These are phyloP conservation scores for Crocodylus rhombifer DNA, from an alignment of 2,797 vertebrate species.

Conservation along the genomic window DNA sequence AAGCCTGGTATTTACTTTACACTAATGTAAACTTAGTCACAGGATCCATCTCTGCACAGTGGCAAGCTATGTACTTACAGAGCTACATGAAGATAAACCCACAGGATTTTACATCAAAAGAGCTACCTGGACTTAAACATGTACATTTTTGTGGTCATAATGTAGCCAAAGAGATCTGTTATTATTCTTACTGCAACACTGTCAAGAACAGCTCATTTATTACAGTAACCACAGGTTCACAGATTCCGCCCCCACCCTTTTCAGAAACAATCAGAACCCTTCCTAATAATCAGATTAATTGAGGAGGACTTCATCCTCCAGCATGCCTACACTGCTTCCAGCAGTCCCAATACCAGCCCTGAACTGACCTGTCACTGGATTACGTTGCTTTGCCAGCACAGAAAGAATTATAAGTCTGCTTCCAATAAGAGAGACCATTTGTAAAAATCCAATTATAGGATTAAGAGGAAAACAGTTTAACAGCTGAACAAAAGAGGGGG, in stretches of 20 bases:
- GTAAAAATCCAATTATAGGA: constrained; percentile 66
- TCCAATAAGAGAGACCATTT: constrained; percentile 45
- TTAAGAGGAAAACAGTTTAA: constrained; percentile 67
- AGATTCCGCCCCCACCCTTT: neutral
- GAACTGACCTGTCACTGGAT: constrained; percentile 42
- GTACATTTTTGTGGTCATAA: neutral
- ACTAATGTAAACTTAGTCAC: neutral
- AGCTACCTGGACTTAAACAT: neutral
- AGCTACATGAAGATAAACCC: neutral
- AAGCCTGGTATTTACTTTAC: neutral
- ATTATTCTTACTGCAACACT: neutral
- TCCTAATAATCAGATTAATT: constrained; percentile 65
- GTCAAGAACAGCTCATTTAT: neutral
- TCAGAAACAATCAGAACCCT: constrained; percentile 36
- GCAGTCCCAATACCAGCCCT: neutral
- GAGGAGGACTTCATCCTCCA: constrained; percentile 55
- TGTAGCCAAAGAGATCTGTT: neutral
- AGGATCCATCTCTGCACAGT: neutral
- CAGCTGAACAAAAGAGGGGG: rapidly evolving
- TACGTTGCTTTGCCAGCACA: constrained; percentile 51
- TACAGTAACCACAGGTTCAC: neutral
- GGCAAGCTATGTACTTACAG: too few species aligned
- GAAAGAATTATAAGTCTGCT: constrained; percentile 32
- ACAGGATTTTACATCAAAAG: neutral
- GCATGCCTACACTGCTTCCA: constrained; percentile 26